Evolutionary conservation across 2,113 vertebrate species (phyloP).

Genomic region (Tor tambroides): DNA sequence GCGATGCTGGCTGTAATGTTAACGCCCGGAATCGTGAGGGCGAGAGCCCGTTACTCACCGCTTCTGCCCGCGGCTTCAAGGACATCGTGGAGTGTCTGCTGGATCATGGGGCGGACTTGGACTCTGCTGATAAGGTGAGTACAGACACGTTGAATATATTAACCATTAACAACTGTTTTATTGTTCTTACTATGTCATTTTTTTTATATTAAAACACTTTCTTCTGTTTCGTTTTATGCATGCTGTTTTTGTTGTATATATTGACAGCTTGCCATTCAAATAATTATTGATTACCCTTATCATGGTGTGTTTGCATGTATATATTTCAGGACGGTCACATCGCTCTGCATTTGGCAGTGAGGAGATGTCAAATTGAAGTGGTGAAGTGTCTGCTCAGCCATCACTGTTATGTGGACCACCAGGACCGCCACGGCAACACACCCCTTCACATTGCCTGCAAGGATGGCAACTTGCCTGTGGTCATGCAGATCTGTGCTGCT

Average conservation of each 20-base stretch:
- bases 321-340: constrained; percentile 90
- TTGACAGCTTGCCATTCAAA: background rate
- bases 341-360: constrained; percentile 92
- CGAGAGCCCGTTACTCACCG: constrained; percentile 90
- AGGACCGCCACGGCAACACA: constrained; percentile 94
- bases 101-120: constrained; percentile 85
- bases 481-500: constrained; percentile 84
- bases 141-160: background rate
- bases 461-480: constrained; percentile 89
- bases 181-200: background rate
- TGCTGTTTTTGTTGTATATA: background rate
- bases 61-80: constrained; percentile 90
- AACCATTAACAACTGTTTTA: background rate
- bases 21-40: constrained; percentile 91
- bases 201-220: background rate
- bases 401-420: constrained; percentile 84
- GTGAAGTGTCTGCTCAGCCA: constrained; percentile 87
- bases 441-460: constrained; percentile 95
- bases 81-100: constrained; percentile 95
- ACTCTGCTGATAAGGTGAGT: constrained; percentile 88
- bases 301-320: constrained; percentile 30
- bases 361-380: constrained; percentile 94
- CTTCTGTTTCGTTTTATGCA: background rate
- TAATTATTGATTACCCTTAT: background rate
- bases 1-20: constrained; percentile 84